Evolutionary conservation across 92 coral and sea anemone genomes (phyloP), one percentile per base, ranked within the genome.

Genomic region (Anthopleura xanthogrammica): DNA sequence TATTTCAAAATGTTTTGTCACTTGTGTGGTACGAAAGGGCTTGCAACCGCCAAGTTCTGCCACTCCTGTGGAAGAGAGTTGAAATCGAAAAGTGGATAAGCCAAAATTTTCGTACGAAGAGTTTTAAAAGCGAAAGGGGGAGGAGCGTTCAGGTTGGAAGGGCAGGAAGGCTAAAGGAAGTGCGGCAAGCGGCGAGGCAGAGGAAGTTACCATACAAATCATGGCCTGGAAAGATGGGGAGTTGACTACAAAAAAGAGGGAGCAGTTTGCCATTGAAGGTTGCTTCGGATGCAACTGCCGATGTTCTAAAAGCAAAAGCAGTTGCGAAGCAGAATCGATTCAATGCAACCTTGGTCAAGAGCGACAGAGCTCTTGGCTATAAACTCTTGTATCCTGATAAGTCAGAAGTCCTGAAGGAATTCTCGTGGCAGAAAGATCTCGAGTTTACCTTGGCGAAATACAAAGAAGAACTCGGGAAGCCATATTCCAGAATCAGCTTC

Each of bases 1-100:
- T 64, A 2, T 64, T 64, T 16, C 23, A 19, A 70, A 41, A 81
- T 52, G 85, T 81, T 81, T 81, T 71, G 85, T 81, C 60, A 50
- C 78, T 29, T 70, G 24, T 81, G 83, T 41, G 75, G 70, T 78
- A 48, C 65, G 22, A 78, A 81, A 81, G 52, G 65, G 56, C 60
- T 23, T 81, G 65, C 72, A 20, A 64, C 72, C 72, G 72, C 72
- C 72, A 64, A 64, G 72, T 64, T 64, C 72, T 64, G 72, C 54
- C 57, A 42, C n/a, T n/a, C n/a, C n/a, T n/a, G n/a, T n/a, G n/a
- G n/a, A n/a, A n/a, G n/a, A n/a, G n/a, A n/a, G n/a, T n/a, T n/a
- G n/a, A n/a, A n/a, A n/a, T n/a, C n/a, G n/a, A n/a, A n/a, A n/a
- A n/a, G n/a, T n/a, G n/a, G n/a, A n/a, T n/a, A n/a, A n/a, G n/a